Conservation (phyloP, 2,888 invertebrate genomes). For the Dendrolimus pini region DNA sequence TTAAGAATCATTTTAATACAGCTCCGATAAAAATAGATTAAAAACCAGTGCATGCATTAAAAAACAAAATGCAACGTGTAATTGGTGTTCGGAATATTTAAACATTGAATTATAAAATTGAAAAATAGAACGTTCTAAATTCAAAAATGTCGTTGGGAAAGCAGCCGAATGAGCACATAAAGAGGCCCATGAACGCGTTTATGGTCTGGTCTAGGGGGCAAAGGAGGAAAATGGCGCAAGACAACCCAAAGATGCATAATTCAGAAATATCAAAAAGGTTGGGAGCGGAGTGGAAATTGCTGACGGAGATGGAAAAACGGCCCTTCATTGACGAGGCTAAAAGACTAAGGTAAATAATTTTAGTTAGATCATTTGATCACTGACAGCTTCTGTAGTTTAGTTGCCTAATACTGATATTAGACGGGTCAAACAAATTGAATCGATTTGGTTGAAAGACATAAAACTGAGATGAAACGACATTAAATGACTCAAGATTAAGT, state of each 20-base stretch:
- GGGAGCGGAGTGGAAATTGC: constrained; percentile 92
- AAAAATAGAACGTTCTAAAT: constrained; percentile 5
- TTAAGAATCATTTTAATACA: no score
- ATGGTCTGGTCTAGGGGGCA: constrained; percentile 96
- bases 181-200: constrained; percentile 96
- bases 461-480: no score
- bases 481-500: no score
- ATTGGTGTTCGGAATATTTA: not conserved
- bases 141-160: constrained; percentile 60
- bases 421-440: no score
- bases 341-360: constrained; percentile 82
- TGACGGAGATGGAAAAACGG: constrained; percentile 90
- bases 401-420: no score
- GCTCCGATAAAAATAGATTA: no score
- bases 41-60: not conserved
- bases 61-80: not conserved
- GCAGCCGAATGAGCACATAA: constrained; percentile 85
- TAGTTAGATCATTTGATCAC: not conserved
- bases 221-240: constrained; percentile 93
- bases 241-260: constrained; percentile 96
- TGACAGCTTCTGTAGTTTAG: no score
- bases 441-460: no score
- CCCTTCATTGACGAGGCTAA: constrained; percentile 96
- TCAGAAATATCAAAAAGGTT: constrained; percentile 92
- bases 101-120: not conserved